Base-by-base conservation (phyloP, 2,888 invertebrate species). In the Leptopterna dolabrata region DNA sequence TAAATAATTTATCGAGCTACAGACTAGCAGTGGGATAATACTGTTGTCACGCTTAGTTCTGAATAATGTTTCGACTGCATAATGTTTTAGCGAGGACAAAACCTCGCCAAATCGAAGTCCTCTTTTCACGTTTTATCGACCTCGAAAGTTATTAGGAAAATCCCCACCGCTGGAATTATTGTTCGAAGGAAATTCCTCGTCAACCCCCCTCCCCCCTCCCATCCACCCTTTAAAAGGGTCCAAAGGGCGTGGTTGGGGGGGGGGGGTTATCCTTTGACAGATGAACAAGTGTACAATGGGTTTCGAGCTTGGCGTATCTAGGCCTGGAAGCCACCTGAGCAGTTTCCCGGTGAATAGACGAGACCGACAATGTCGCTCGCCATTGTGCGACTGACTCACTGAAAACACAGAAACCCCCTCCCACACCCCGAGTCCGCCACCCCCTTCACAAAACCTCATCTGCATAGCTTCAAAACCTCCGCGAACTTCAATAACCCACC, bases 401-500 rank as follows among this genome's bases (percentile, higher is more conserved):
- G 86, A 86, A 86, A 86, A 86, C 86, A 86, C 76, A 30, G 86
- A 47, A 47, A n/a, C 86, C 30, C 19, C 86, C 86, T 6, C 70
- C 63, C 43, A 13, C 30, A n/a, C 82, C 30, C 43, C 19, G 7
- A 24, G 14, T 29, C 27, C 30, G 27, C 63, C 41, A 19, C 9
- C 63, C 63, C 30, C 85, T 76, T 76, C 29, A 76, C 85, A 76
- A 76, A 73, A 76, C 76, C 86, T 86, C 86, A 86, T 86, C 86
- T 86, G 76, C 86, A 76, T 86, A 86, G 86, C 76, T 70, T 82
- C 83, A 88, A 55, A 83, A 86, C 51, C 80, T 16, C 86, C 90
- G n/a, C 55, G 30, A 51, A 81, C 81, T 81, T 81, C 81, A 81
- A 81, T 81, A 91, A 84, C 91, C 91, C 43, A 89, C 91, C 3